Evolutionary conservation across 1,140 invertebrate genomes (phyloP), one percentile per base, ranked within the genome.

Genomic region (Subanguina moxae): DNA sequence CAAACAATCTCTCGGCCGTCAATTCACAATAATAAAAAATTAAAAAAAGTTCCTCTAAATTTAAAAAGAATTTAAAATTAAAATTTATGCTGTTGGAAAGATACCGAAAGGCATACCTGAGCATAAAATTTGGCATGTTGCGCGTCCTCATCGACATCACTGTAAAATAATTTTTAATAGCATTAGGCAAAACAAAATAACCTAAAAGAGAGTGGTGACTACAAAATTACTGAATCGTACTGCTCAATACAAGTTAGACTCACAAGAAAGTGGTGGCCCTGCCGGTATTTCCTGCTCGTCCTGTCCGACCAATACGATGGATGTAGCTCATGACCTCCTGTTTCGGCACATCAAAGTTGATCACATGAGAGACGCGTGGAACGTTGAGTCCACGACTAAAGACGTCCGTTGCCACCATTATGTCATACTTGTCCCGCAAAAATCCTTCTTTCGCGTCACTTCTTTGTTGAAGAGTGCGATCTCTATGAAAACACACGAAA

Each of bases 341-440:
- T 3, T 74, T 25, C n/a, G 70, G 70, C 61, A 71, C 42, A 45
- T 71, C 69, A 57, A 32, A 71, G 48, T 71, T 70, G n/a, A 71
- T 64, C 28, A 71, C 69, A 38, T 73, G 69, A 13, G 38, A 45
- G 28, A 71, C 70, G 45, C 73, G 15, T 46, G 69, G 69, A 25
- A 71, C 43, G 30, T 71, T 71, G 56, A 71, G 43, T 23, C 69
- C 69, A 19, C 69, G 56, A 19, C 57, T 70, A 7, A 48, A 19
- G 13, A 71, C 62, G 21, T 71, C 69, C 23, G 71, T 71, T 48
- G 68, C 43, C 52, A 71, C 69, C 48, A 71, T 25, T 43, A 71
- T 72, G 42, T 71, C 45, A 28, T 71, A 71, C 25, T 27, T 45
- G 1, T 59, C 45, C 1, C 57, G 48, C 13, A 38, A 19, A 57